Evolutionary conservation across 35 echinoderm and acorn worm species (phyloP), one percentile per base, ranked within the genome.

Genomic region (Heliocidaris erythrogramma): DNA sequence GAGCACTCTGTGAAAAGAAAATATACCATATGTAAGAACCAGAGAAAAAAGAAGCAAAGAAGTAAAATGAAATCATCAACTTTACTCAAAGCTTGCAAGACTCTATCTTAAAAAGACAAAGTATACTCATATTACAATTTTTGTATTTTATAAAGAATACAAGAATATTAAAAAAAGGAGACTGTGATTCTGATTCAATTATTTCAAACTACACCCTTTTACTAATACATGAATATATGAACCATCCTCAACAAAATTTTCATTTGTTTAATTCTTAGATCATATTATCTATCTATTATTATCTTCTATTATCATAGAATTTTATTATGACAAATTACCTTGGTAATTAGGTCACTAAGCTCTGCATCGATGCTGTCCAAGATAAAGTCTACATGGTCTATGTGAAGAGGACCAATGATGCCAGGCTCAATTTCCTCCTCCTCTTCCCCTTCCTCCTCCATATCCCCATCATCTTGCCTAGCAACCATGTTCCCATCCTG

Each of bases 331-430:
- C 9, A 61, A 50, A 90, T 95, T 94, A 98, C 96, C 95, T 94
- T 95, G 27, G 93, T 97, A 30, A 98, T 98, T n/a, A 98, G 94
- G 49, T 96, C 94, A 94, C 94, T 96, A 5, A 98, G 94, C 88
- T 98, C 97, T 86, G 96, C 95, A 96, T 98, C 97, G 49, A 98
- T 98, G 56, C 95, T 97, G 86, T 98, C 97, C 91, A 98, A 94
- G 52, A 98, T 98, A 69, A 97, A 96, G 94, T 98, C 97, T 47
- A 97, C 96, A 97, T 98, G 97, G 52, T 98, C 96, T 86, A 97
- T 85, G 35, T 97, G 94, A 85, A 96, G 31, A 49, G 90, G 94
- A 50, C 95, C 71, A 92, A 92, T 92, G 30, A 86, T 90, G 21
- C 91, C 91, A n/a, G 91, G 91, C 60, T 86, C 91, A 7, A 89